Evolutionary conservation across 1,140 invertebrate genomes (phyloP).

Genomic region (Drosophila saltans): DNA sequence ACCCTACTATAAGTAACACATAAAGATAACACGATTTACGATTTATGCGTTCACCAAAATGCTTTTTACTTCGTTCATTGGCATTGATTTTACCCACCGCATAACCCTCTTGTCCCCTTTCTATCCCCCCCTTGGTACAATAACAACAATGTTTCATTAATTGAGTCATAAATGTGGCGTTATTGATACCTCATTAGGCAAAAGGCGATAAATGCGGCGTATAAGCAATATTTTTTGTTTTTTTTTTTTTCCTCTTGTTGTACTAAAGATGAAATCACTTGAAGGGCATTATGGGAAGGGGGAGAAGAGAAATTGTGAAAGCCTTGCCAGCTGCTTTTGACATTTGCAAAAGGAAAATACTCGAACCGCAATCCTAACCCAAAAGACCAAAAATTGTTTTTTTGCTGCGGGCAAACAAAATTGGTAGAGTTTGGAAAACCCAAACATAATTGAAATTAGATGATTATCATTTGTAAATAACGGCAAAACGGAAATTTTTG

Average conservation of each 20-base stretch:
- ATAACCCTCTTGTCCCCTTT: not conserved
- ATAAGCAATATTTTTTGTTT: slow-evolving; percentile 49
- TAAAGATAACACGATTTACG: slow-evolving; percentile 31
- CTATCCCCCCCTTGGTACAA: not conserved
- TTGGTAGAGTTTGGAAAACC: not conserved
- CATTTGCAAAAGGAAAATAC: slow-evolving; percentile 39
- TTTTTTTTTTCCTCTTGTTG: not conserved
- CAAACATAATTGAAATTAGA: slow-evolving; percentile 64
- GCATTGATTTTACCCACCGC: slow-evolving; percentile 51
- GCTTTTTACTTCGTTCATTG: slow-evolving; percentile 7
- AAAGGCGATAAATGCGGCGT: slow-evolving; percentile 55
- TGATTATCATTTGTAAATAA: slow-evolving; percentile 55
- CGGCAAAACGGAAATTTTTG: not conserved
- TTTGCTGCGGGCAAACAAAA: slow-evolving; percentile 31
- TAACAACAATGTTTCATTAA: slow-evolving; percentile 55
- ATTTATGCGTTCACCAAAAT: slow-evolving; percentile 49
- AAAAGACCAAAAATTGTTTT: slow-evolving; percentile 28
- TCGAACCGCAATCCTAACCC: slow-evolving; percentile 23
- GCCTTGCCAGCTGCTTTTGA: slow-evolving; percentile 46
- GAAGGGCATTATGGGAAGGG: not conserved
- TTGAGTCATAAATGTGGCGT: slow-evolving; percentile 70
- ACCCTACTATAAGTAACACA: slow-evolving; percentile 32
- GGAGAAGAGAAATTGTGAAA: slow-evolving; percentile 16
- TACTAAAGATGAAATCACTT: not conserved
- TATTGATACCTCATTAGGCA: slow-evolving; percentile 79